These are phyloP conservation scores for Aphidius ervi DNA, from an alignment of 1,140 invertebrate species.

Conservation along the genomic window DNA sequence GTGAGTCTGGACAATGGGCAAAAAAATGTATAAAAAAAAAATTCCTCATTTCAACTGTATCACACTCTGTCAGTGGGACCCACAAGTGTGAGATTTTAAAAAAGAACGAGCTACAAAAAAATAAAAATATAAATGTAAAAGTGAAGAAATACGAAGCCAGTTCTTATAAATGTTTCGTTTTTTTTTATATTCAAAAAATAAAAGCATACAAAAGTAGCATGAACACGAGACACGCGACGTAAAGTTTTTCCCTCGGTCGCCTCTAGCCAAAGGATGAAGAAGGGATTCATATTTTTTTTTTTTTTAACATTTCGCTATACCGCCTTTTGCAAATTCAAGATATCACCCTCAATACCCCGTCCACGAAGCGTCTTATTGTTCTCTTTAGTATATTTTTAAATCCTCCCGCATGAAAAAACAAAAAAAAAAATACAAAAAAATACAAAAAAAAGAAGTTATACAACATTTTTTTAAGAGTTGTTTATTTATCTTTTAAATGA, in stretches of 20 bases:
- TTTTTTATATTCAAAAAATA: too few relatives aligned
- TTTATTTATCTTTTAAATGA: too few relatives aligned
- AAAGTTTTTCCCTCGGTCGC: conserved; percentile 26
- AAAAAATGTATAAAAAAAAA: conserved; percentile 24
- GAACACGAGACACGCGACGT: conserved; percentile 23
- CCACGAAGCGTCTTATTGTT: conserved; percentile 25
- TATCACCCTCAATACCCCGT: conserved; percentile 30
- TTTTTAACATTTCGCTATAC: background rate
- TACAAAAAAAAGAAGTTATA: too few relatives aligned
- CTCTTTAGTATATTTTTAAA: conserved; percentile 6
- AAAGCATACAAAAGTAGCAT: conserved; percentile 40
- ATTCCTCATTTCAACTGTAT: conserved; percentile 15
- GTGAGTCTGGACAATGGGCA: conserved; percentile 39
- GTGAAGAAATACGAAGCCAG: background rate
- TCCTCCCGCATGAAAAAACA: background rate
- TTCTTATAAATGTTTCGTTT: conserved; percentile 18
- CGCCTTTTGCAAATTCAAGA: conserved; percentile 34
- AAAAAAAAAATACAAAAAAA: too few relatives aligned
- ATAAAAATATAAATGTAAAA: conserved; percentile 15
- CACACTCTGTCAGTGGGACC: conserved; percentile 10
- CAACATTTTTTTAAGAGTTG: too few relatives aligned
- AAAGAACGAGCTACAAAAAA: conserved; percentile 19
- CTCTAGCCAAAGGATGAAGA: conserved; percentile 13
- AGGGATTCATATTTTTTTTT: conserved; percentile 15
- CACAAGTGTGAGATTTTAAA: background rate